Base-by-base conservation (phyloP, 2,888 invertebrate species). In the Zonitis immaculata region DNA sequence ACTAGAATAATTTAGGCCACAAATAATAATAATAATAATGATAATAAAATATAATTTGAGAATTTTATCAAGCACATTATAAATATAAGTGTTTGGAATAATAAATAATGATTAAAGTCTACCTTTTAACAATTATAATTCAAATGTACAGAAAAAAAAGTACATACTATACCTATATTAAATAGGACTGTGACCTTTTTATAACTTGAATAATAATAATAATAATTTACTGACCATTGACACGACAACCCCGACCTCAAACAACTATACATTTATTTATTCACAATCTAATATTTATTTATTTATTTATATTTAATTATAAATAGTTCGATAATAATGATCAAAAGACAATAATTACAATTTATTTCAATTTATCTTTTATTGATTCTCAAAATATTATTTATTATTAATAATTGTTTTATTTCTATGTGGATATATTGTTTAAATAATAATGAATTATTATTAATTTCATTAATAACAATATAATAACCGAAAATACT, bases 151-250 rank as follows among this genome's bases (percentile, higher is more conserved):
- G 16, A 3, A 20, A 18, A 18, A 20, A 39, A 39, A 39, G 11
- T 39, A 26, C 3, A 22, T 4, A 22, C 22, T 6, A 8, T 20
- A 20, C 6, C 16, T n/a, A 20, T n/a, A 39, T 39, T 39, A 20
- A 39, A 20, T 39, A 39, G 39, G 39, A 39, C 9, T 8, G 20
- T 39, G 39, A 39, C 39, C 39, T 39, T 39, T 18, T 39, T 20
- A 39, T 39, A 39, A 20, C 20, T 39, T 39, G 39, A 39, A 39
- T 39, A 20, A 39, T 39, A 39, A 39, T 20, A 28, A 49, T 18
- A 48, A 52, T 53, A 49, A 48, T 48, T 48, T 22, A 49, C 49
- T 46, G 45, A 49, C 49, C 52, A 53, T 45, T 45, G 44, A 25
- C 49, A 49, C 18, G 39, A 39, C 39, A 39, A 39, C 39, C 20